Evolutionary conservation across 1,140 invertebrate species (phyloP).

Genomic region (Araneus ventricosus): DNA sequence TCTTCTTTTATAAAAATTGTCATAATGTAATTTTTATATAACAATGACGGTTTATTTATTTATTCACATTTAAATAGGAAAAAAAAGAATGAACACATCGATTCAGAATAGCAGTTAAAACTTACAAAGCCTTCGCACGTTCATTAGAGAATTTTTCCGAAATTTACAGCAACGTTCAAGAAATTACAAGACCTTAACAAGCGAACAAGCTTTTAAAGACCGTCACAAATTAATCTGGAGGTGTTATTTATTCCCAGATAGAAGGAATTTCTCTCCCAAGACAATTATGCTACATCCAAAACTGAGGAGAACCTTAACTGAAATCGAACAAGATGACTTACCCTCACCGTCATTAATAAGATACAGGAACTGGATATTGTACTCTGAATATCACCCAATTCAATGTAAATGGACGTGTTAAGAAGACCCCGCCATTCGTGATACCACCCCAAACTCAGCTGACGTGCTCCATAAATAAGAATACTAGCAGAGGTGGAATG

Average conservation of each 20-base stretch:
- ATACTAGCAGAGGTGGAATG: not conserved
- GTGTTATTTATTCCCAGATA: constrained; percentile 6
- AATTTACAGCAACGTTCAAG: not conserved
- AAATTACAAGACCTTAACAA: not conserved
- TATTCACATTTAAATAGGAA: too few species aligned
- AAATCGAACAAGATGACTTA: not conserved
- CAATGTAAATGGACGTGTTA: constrained; percentile 40
- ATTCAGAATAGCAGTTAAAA: too few species aligned
- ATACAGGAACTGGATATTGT: constrained; percentile 28
- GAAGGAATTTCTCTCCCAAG: not conserved
- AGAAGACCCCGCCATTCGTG: not conserved
- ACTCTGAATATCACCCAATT: constrained; percentile 9
- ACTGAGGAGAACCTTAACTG: constrained; percentile 4
- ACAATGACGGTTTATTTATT: too few species aligned
- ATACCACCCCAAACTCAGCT: not conserved
- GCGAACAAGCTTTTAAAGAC: not conserved
- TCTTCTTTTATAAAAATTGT: too few species aligned
- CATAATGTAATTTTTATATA: too few species aligned
- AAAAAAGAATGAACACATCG: too few species aligned
- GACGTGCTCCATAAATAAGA: constrained; percentile 32
- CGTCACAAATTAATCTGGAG: not conserved
- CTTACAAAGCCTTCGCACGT: not conserved
- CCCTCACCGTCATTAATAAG: constrained; percentile 18
- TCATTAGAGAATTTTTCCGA: not conserved
- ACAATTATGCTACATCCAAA: not conserved